Percentiles rank a stretch among this genome's conserved stretches.
Evolutionary conservation across 1,140 invertebrate genomes (phyloP).

Genomic region (Drosophila pruinosa): DNA sequence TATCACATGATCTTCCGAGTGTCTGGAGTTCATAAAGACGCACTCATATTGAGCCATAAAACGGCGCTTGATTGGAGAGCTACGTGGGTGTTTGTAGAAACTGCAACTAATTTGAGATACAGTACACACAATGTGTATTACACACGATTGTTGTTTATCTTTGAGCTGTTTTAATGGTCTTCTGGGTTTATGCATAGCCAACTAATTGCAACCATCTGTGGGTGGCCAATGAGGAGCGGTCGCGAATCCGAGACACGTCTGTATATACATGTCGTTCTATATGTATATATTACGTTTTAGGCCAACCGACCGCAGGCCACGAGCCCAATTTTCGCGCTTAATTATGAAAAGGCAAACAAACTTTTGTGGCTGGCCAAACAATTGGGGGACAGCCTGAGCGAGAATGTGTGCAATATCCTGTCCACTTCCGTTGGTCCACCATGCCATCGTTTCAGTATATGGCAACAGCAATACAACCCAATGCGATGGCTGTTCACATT

Average conservation of each 20-base stretch:
- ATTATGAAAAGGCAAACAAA: conserved; percentile 62
- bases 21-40: conserved; percentile 46
- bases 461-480: conserved; percentile 41
- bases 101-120: conserved; percentile 74
- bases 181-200: conserved; percentile 30
- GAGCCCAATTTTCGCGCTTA: conserved; percentile 73
- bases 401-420: conserved; percentile 43
- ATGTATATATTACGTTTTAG: not conserved
- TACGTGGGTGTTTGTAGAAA: conserved; percentile 57
- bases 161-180: conserved; percentile 55
- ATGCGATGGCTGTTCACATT: not conserved
- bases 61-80: conserved; percentile 65
- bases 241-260: not conserved
- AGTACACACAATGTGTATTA: too few relatives aligned
- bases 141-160: conserved; percentile 66
- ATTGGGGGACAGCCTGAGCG: not conserved
- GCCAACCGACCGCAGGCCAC: not conserved
- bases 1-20: not conserved
- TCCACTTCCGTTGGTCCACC: conserved; percentile 26
- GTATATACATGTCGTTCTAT: not conserved
- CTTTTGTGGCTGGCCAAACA: conserved; percentile 36
- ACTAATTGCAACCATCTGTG: conserved; percentile 64
- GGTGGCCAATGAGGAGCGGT: conserved; percentile 31
- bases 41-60: conserved; percentile 73
- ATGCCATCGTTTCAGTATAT: not conserved